Evolutionary conservation across 1,140 invertebrate species (phyloP).

Genomic region (Theocolax elegans): DNA sequence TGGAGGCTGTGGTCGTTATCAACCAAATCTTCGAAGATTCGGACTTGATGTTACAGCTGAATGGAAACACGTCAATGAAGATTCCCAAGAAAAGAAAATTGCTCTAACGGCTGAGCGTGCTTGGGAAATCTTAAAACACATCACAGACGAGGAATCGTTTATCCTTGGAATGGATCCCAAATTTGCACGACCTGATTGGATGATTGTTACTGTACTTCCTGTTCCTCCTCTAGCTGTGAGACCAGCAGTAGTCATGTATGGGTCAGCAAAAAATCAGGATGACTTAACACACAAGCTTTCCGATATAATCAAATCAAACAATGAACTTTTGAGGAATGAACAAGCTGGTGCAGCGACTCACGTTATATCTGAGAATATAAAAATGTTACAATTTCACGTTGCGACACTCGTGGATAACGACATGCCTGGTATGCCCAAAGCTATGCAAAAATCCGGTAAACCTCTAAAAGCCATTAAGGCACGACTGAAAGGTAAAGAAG

Average conservation of each 20-base stretch:
- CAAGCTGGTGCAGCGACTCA: slow-evolving; percentile 95
- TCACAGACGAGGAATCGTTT: slow-evolving; percentile 96
- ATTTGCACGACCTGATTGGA: slow-evolving; percentile 98
- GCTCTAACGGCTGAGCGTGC: slow-evolving; percentile 92
- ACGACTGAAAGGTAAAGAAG: slow-evolving; percentile 93
- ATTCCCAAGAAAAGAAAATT: slow-evolving; percentile 96
- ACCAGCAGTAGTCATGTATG: slow-evolving; percentile 99
- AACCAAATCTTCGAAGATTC: slow-evolving; percentile 88
- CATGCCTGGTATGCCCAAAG: slow-evolving; percentile 96
- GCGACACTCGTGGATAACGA: slow-evolving; percentile 98
- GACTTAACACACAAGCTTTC: slow-evolving; percentile 99
- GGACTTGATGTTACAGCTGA: slow-evolving; percentile 95
- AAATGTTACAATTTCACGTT: slow-evolving; percentile 98
- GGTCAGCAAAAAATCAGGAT: slow-evolving; percentile 97
- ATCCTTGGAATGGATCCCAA: slow-evolving; percentile 96
- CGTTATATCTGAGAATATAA: slow-evolving; percentile 96
- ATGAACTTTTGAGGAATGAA: slow-evolving; percentile 95
- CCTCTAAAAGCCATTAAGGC: slow-evolving; percentile 98
- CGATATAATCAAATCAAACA: slow-evolving; percentile 99
- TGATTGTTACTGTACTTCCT: slow-evolving; percentile 97
- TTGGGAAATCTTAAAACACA: slow-evolving; percentile 96
- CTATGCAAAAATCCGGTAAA: slow-evolving; percentile 98
- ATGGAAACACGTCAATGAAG: slow-evolving; percentile 99
- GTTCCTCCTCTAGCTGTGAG: slow-evolving; percentile 94
- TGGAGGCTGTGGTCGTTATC: slow-evolving; percentile 97